Evolutionary conservation across 2,797 vertebrate genomes (phyloP), one percentile per base, ranked within the genome.

Genomic region (Vireo griseus): DNA sequence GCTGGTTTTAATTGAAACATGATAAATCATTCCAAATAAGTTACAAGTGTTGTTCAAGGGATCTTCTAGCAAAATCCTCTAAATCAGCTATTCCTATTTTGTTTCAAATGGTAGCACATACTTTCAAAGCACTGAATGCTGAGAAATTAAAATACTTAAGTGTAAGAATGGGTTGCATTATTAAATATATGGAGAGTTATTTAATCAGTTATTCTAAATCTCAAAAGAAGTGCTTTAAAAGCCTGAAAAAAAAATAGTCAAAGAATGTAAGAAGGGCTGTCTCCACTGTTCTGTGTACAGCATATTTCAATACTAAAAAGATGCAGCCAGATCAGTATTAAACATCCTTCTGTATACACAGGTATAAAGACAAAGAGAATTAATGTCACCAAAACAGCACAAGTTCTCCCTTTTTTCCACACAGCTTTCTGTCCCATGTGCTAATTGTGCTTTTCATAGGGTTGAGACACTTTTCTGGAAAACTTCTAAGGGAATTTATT

Each of bases 401-500:
- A 68, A 78, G 13, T 85, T 78, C 61, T 90, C 57, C 73, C 17
- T 50, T 90, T 81, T 57, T 61, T 90, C 35, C n/a, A 52, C 2
- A 7, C 24, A 92, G 51, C 50, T 73, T 87, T 93, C 75, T 61
- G 37, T 71, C 48, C 78, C 19, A 0, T 59, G 55, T 73, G 24
- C 37, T 85, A 62, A 55, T 1, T 71, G 29, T 5, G 4, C 44
- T 94, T 94, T 91, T 61, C 72, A 86, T 54, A 83, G 47, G n/a
- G n/a, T 42, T 57, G n/a, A 91, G 61, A 86, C 28, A 22, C 29
- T 50, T 87, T 77, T 28, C 61, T 83, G n/a, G 69, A 59, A 90
- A 83, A 85, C n/a, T 91, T 92, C 75, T 80, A 47, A 94, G 61
- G 65, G 45, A 74, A 87, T 19, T 63, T n/a, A 82, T 91, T 94